These are phyloP conservation scores for Campodea augens DNA, from an alignment of 1,140 invertebrate species.

Conservation along the genomic window DNA sequence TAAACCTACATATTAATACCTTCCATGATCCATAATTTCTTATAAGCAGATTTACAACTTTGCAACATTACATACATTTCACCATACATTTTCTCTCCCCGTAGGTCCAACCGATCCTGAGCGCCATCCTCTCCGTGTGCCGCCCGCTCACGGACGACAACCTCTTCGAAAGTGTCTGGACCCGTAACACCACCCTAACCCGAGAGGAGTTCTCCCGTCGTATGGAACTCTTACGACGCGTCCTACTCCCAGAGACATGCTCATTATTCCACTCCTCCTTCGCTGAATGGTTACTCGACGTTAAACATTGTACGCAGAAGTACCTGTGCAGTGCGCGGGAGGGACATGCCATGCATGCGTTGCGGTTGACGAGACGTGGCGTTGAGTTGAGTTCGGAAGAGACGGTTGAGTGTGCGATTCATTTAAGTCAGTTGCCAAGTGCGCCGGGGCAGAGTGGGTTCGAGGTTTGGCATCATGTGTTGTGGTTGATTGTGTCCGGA, in stretches of 20 bases:
- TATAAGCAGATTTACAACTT: too few species aligned
- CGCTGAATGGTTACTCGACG: conserved; percentile 82
- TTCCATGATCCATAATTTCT: too few species aligned
- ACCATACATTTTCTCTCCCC: too few species aligned
- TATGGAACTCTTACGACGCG: conserved; percentile 53
- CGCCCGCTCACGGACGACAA: conserved; percentile 61
- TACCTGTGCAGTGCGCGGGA: conserved; percentile 71
- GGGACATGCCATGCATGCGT: conserved; percentile 73
- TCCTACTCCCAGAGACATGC: conserved; percentile 27
- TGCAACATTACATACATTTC: too few species aligned
- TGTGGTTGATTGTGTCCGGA: conserved; percentile 44
- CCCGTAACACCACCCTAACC: conserved; percentile 56
- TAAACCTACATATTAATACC: too few species aligned
- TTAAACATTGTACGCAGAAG: conserved; percentile 89
- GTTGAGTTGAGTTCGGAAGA: conserved; percentile 29
- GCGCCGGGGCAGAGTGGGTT: conserved; percentile 19
- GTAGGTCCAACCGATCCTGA: conserved; percentile 66
- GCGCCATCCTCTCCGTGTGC: conserved; percentile 69
- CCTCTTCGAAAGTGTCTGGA: conserved; percentile 59
- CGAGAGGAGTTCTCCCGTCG: conserved; percentile 68
- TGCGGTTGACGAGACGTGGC: conserved; percentile 51
- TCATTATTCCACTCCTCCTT: conserved; percentile 73
- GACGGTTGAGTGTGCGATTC: conserved; percentile 33
- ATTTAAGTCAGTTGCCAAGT: conserved; percentile 23
- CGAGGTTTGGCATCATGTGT: conserved; percentile 29